Conservation (phyloP, 1,140 invertebrate genomes). For the Thaumetopoea pityocampa region DNA sequence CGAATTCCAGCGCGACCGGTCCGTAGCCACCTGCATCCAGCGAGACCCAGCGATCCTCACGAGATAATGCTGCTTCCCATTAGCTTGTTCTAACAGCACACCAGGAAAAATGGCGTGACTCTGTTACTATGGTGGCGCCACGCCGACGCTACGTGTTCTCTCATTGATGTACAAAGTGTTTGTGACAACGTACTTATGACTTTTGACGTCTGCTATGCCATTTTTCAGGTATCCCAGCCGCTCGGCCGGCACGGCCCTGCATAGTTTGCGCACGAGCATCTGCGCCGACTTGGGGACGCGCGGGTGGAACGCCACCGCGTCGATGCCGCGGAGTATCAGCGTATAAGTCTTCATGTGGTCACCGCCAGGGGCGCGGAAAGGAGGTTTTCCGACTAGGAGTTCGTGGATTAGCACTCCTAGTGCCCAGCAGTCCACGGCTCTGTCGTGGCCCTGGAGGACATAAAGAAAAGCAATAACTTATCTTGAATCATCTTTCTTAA, state of each 20-base stretch:
- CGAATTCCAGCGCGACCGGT: too few relatives aligned
- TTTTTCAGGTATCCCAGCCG: conserved; percentile 93
- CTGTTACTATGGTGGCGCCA: too few relatives aligned
- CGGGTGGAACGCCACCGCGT: conserved; percentile 89
- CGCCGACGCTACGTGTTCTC: conserved; percentile 4
- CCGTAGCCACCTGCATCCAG: too few relatives aligned
- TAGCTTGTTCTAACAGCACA: too few relatives aligned
- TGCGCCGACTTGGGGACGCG: conserved; percentile 87
- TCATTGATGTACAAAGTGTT: conserved; percentile 3
- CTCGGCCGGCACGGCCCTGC: conserved; percentile 92
- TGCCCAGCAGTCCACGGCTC: conserved; percentile 96
- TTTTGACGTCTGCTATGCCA: conserved; percentile 94
- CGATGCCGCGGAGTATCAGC: conserved; percentile 94
- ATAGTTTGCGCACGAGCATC: conserved; percentile 91
- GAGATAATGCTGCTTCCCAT: too few relatives aligned
- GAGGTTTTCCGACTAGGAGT: conserved; percentile 94
- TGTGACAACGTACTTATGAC: conserved; percentile 84
- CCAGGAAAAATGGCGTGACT: too few relatives aligned
- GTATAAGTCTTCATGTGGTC: conserved; percentile 98
- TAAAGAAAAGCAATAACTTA: not conserved
- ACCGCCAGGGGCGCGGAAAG: conserved; percentile 90
- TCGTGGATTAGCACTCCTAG: conserved; percentile 95
- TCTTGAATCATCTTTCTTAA: too few relatives aligned
- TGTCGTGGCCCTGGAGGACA: conserved; percentile 86
- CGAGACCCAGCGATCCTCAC: too few relatives aligned